Evolutionary conservation across 1,140 invertebrate genomes (phyloP), one percentile per base, ranked within the genome.

Genomic region (Drosophila orosa): DNA sequence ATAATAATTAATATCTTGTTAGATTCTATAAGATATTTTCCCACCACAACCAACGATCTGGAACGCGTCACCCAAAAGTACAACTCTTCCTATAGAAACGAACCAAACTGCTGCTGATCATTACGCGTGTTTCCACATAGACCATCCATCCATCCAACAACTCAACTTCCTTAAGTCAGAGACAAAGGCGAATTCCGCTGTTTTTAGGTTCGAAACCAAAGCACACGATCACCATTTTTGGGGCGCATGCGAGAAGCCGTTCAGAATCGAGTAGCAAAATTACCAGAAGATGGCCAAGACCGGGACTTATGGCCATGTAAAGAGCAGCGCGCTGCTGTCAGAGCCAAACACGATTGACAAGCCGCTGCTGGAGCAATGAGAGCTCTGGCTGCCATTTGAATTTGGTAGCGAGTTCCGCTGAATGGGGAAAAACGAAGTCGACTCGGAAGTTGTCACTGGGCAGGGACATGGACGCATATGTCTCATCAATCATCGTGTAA

Each of bases 231-330:
- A 39, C 73, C 73, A 59, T 76, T 67, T 74, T 76, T 76, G 73
- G 72, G 67, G 27, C 40, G 44, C 73, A 74, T 54, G 52, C 60
- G 72, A 54, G 31, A 59, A 65, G 60, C 67, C 57, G 42, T 54
- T 54, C 37, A 42, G 59, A 74, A 74, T 44, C 19, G 27, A 67
- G 42, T 44, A 40, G 50, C 50, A 48, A 65, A 63, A 39, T 48
- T 40, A 40, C 62, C 54, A 54, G 54, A 76, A 76, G 73, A 76
- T 68, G 73, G 55, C 61, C 68, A 75, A 73, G 68, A 73, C 57
- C 57, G 68, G 68, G 47, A 61, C 71, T 78, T 78, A 77, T 77
- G 74, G 74, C 52, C 74, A 77, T 77, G 74, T 76, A 59, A 76
- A 76, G 74, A 65, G 27, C 44, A 35, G 50, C 50, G 33, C 31